phyloP scores from a whole-genome alignment of 1,140 invertebrate species.

The Chrysopa pallens region DNA sequence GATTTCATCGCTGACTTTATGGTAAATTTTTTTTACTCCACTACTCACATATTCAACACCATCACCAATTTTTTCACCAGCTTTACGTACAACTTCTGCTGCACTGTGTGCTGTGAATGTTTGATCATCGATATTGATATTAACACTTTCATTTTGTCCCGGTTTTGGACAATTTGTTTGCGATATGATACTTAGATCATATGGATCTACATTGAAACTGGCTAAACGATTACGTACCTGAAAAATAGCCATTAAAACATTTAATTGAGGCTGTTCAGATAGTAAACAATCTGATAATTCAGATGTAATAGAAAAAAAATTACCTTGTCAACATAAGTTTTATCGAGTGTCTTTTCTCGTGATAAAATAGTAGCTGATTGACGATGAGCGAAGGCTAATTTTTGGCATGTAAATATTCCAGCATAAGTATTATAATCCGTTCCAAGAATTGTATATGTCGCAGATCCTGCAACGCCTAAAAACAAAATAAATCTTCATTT shows the following conservation, averaged over 20 bases:
- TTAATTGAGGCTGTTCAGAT: too few species aligned
- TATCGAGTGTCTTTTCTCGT: slow-evolving; percentile 44
- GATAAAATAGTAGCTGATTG: slow-evolving; percentile 63
- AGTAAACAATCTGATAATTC: too few species aligned
- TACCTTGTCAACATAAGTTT: slow-evolving; percentile 44
- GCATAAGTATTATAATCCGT: slow-evolving; percentile 62
- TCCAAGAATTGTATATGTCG: slow-evolving; percentile 50
- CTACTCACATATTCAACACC: slow-evolving; percentile 35
- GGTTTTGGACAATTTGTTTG: slow-evolving; percentile 42
- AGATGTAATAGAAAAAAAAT: slow-evolving; percentile 7
- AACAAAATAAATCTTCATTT: too few species aligned
- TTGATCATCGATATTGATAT: slow-evolving; percentile 53
- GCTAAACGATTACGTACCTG: slow-evolving; percentile 41
- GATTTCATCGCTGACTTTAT: slow-evolving; percentile 22
- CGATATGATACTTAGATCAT: slow-evolving; percentile 51
- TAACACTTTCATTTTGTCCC: slow-evolving; percentile 34
- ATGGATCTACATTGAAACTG: slow-evolving; percentile 46
- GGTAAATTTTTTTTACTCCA: slow-evolving; percentile 32
- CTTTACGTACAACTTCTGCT: slow-evolving; percentile 47
- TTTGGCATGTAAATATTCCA: slow-evolving; percentile 64
- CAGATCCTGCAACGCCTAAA: slow-evolving; percentile 51
- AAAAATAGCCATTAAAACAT: too few species aligned
- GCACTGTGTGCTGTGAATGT: slow-evolving; percentile 55
- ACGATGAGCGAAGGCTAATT: slow-evolving; percentile 48
- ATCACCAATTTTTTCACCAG: slow-evolving; percentile 49